Conservation (phyloP, 2,113 vertebrate genomes). For the Lycocorax pyrrhopterus region DNA sequence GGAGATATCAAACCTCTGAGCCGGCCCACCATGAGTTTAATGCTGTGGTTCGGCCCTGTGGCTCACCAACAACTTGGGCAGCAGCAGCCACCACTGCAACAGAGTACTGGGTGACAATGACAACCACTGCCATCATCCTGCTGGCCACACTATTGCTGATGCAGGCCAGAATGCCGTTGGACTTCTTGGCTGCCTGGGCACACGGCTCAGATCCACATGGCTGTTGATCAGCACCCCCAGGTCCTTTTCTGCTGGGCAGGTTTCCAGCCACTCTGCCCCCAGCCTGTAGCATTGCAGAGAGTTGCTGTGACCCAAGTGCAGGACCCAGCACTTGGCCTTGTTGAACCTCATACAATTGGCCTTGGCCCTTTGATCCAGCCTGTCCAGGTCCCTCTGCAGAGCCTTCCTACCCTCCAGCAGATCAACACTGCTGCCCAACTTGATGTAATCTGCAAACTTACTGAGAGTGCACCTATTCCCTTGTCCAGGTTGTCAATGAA, state of each 20-base stretch:
- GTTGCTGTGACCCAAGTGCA: neutral
- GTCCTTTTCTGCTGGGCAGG: neutral
- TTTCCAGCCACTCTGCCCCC: neutral
- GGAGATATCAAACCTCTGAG: too few relatives aligned
- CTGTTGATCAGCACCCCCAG: neutral
- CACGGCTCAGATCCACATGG: fast-evolving
- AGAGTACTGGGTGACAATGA: too few relatives aligned
- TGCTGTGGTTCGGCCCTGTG: too few relatives aligned
- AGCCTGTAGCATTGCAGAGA: neutral
- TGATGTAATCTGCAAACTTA: too few relatives aligned
- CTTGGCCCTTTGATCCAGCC: neutral
- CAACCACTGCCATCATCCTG: neutral
- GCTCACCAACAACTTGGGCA: too few relatives aligned
- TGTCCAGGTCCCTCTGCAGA: neutral
- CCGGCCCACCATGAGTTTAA: too few relatives aligned
- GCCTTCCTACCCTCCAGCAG: neutral
- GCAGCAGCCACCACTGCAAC: too few relatives aligned
- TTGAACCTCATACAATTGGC: neutral
- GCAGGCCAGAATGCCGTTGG: neutral
- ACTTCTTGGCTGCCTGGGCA: neutral
- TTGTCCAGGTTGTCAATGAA: too few relatives aligned
- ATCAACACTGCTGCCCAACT: neutral
- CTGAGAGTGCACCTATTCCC: neutral
- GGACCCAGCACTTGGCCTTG: neutral
- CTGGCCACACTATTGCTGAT: neutral